Base-by-base conservation (phyloP, 2,888 invertebrate genomes). In the Rotaria sp. region DNA sequence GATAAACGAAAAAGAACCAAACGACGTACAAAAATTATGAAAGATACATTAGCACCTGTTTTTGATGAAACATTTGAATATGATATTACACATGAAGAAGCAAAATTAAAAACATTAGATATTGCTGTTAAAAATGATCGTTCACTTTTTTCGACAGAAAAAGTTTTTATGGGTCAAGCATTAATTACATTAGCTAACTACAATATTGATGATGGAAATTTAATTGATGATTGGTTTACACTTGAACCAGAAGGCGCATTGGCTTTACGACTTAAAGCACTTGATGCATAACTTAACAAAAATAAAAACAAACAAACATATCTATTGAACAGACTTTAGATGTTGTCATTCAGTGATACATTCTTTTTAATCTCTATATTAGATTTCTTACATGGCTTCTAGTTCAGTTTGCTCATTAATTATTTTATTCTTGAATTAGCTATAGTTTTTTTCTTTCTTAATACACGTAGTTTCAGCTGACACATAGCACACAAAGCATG, bases 31-130 rank as follows among this genome's bases (percentile, higher is more conserved):
- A 50, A n/a, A 52, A 26, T 84, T 26, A 55, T 57, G 26, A 84
- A 84, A n/a, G 84, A 84, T 52, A 41, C 55, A 84, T 55, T 57
- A 26, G 50, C 48, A 55, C 55, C 57, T 26, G 38, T 41, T 13
- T 84, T 38, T 13, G 57, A 59, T 84, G 84, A 84, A 59, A 84
- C 84, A 41, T 59, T 84, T 18, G 84, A 84, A 84, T 59, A 57
- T 59, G 84, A 84, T 38, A 38, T 84, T 13, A 50, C 55, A 55
- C 24, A 26, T n/a, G 84, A 84, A 48, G 84, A 84, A 59, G 55
- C 57, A 10, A 48, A 52, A 15, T 45, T 55, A 21, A 84, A 84
- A 59, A 55, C 55, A 15, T 13, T 84, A 26, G 84, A 84, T 59
- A 10, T 84, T 38, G 52, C 57, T 4, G 84, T 84, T 13, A 84